phyloP scores from a whole-genome alignment of 1,140 invertebrate genomes.

The Trichogramma pretiosum region DNA sequence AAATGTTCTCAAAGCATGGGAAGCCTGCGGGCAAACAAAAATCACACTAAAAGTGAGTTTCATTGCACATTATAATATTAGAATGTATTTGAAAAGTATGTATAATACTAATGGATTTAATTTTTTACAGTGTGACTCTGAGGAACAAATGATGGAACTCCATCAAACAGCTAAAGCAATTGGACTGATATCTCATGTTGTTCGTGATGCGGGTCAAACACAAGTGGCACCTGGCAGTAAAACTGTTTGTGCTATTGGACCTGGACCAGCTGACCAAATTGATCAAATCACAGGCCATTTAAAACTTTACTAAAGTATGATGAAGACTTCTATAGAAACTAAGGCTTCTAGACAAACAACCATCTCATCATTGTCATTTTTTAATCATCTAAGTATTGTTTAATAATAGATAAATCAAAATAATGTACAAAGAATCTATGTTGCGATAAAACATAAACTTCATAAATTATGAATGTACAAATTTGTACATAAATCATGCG shows the following conservation, averaged over 20 bases:
- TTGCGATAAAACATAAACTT: too few relatives aligned
- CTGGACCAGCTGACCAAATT: conserved; percentile 63
- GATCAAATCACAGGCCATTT: conserved; percentile 81
- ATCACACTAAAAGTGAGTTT: conserved; percentile 61
- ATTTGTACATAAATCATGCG: too few relatives aligned
- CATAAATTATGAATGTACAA: too few relatives aligned
- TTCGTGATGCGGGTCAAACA: conserved; percentile 83
- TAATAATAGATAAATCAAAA: too few relatives aligned
- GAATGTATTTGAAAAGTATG: conserved; percentile 12
- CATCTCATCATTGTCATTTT: too few relatives aligned
- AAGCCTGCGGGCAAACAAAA: conserved; percentile 70
- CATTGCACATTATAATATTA: conserved; percentile 1
- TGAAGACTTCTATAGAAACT: too few relatives aligned
- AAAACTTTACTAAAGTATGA: conserved; percentile 61
- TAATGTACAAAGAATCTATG: too few relatives aligned
- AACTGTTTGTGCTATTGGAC: conserved; percentile 88
- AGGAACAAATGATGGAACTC: conserved; percentile 57
- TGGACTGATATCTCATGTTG: conserved; percentile 62
- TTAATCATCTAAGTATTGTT: too few relatives aligned
- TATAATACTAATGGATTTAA: too few relatives aligned
- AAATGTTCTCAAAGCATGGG: conserved; percentile 63
- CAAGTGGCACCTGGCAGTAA: conserved; percentile 76
- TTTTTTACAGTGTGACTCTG: conserved; percentile 50
- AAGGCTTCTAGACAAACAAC: too few relatives aligned
- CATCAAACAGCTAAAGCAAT: conserved; percentile 56